Conservation (phyloP, 2,797 vertebrate species). For the Silurus aristotelis region DNA sequence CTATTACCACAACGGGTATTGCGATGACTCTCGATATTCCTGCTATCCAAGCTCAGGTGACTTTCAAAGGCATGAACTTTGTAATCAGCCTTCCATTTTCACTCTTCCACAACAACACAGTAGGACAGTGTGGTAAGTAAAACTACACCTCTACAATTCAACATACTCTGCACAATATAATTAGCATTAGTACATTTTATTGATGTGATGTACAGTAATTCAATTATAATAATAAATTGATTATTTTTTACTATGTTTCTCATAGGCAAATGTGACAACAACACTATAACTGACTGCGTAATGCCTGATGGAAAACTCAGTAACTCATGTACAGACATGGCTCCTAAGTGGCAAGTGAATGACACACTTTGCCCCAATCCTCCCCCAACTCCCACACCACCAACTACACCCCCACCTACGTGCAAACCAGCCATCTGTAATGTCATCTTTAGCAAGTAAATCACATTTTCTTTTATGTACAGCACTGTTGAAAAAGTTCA, state of each 20-base stretch:
- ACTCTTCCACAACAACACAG: slow-evolving; percentile 84
- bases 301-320: slow-evolving; percentile 70
- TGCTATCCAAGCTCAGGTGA: slow-evolving; percentile 70
- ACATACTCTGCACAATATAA: neutral
- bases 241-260: slow-evolving; percentile 1
- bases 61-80: slow-evolving; percentile 79
- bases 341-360: slow-evolving; percentile 76
- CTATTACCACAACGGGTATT: slow-evolving; percentile 75
- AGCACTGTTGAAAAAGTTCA: neutral
- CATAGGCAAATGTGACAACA: slow-evolving; percentile 86
- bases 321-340: slow-evolving; percentile 73
- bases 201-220: neutral
- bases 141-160: slow-evolving; percentile 36
- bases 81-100: slow-evolving; percentile 74
- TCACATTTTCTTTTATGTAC: neutral
- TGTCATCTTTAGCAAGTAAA: slow-evolving; percentile 65
- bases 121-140: slow-evolving; percentile 89
- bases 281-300: slow-evolving; percentile 79
- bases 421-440: slow-evolving; percentile 62
- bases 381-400: neutral
- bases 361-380: slow-evolving; percentile 36
- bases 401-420: accelerated
- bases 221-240: neutral
- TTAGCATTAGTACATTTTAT: neutral
- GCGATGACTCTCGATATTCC: slow-evolving; percentile 76